phyloP scores from a whole-genome alignment of 1,140 invertebrate species.

The Nixonia krombeini region DNA sequence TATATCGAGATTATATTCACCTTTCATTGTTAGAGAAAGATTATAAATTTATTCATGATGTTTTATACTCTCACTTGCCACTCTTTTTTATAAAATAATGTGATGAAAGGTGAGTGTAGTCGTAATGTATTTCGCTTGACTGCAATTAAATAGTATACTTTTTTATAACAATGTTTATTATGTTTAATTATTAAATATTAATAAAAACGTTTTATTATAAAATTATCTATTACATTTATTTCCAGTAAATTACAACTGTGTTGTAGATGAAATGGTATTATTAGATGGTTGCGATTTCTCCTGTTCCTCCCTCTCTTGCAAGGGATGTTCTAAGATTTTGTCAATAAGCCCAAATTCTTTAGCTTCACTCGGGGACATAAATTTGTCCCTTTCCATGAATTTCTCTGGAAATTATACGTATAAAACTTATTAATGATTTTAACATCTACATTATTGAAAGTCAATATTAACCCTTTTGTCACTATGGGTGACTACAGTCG shows the following conservation, averaged over 20 bases:
- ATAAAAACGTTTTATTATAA: slow-evolving; percentile 60
- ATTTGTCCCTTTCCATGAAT: slow-evolving; percentile 95
- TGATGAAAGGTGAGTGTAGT: slow-evolving; percentile 45
- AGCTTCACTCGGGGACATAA: slow-evolving; percentile 93
- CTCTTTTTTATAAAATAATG: slow-evolving; percentile 4
- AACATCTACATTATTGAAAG: too few relatives aligned
- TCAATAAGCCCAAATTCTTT: slow-evolving; percentile 97
- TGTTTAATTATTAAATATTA: slow-evolving; percentile 64
- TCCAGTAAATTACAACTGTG: slow-evolving; percentile 2
- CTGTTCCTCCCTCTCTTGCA: slow-evolving; percentile 65
- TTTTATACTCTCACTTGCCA: neutral
- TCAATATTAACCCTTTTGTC: too few relatives aligned
- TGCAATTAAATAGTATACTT: slow-evolving; percentile 57
- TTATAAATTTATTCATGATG: neutral
- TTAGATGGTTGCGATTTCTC: slow-evolving; percentile 11
- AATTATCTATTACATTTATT: slow-evolving; percentile 10
- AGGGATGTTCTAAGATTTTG: slow-evolving; percentile 84
- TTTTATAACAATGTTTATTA: slow-evolving; percentile 63
- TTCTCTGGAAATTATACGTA: slow-evolving; percentile 71
- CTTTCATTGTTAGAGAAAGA: slow-evolving; percentile 9
- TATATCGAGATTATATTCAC: slow-evolving; percentile 45
- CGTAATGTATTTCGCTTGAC: slow-evolving; percentile 46
- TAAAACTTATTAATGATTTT: too few relatives aligned
- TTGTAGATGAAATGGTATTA: slow-evolving; percentile 16
- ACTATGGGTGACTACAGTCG: too few relatives aligned